Base-by-base conservation (phyloP, 1,140 invertebrate species). In the Yoshiicerus persimilis region DNA sequence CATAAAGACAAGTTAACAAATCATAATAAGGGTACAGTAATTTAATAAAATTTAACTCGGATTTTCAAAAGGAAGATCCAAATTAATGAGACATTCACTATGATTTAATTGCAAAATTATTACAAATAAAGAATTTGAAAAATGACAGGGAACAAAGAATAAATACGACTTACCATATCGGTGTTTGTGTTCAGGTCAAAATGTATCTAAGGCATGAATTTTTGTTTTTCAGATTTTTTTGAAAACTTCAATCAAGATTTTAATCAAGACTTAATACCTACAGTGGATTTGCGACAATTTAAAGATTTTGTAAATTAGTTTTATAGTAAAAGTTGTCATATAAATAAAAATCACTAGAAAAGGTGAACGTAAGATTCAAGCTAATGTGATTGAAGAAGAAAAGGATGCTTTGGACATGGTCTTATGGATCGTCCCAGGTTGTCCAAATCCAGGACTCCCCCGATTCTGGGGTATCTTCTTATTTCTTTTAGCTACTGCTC, bases 341-440 rank as follows among this genome's bases (percentile, higher is more conserved):
- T 47, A 30, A 27, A 27, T 25, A 70, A 16, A 70, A 32, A 70
- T 27, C 25, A 86, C 56, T 66, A 62, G 16, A 34, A 32, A 32
- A 34, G 30, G 86, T 66, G 64, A 27, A 39, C n/a, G 38, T 34
- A 66, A 23, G 36, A n/a, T 36, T 23, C 13, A 41, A 41, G 1
- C 66, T 23, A 30, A 70, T 70, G 66, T 70, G 66, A 70, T 32
- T 70, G 39, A 64, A 34, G 83, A 84, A 47, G 86, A 77, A 87
- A 39, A 88, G 66, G 87, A 88, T 89, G 83, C 87, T 89, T 89
- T 88, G 88, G 89, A 90, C 88, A 90, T 90, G 89, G 84, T 90
- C 86, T 38, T 88, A 87, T 87, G 86, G 88, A 88, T 88, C 88
- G 56, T 84, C 84, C 87, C 89, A 88, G 87, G 39, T 89, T 88